phyloP scores from a whole-genome alignment of 2,888 invertebrate genomes.

The Lysandra bellargus region DNA sequence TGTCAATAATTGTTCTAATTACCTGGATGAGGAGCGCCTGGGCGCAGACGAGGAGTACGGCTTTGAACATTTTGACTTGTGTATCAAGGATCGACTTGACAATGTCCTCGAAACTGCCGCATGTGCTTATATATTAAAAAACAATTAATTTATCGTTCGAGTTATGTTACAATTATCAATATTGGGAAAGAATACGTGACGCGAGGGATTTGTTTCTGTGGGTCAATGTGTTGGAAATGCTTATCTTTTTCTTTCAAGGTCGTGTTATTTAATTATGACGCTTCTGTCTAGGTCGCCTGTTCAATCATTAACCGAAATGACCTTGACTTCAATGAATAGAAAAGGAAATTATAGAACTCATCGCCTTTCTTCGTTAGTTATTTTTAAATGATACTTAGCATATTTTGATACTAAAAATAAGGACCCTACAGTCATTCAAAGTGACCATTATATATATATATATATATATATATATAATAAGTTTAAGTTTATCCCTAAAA shows the following conservation, averaged over 20 bases:
- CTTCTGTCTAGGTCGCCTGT: background rate
- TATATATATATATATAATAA: no score
- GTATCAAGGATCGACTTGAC: slow-evolving; percentile 11
- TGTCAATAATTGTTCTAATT: background rate
- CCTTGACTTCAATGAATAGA: background rate
- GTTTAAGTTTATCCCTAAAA: no score
- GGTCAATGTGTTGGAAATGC: slow-evolving; percentile 21
- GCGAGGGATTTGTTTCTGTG: background rate
- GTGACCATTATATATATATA: no score
- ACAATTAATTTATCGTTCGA: slow-evolving; percentile 16
- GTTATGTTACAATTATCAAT: slow-evolving; percentile 13
- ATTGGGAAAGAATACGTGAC: slow-evolving; percentile 30
- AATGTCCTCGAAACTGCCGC: background rate
- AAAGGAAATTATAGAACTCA: background rate
- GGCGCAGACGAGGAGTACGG: slow-evolving; percentile 49
- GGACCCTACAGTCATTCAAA: no score
- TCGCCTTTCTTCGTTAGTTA: background rate
- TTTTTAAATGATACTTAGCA: background rate
- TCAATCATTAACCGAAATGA: background rate
- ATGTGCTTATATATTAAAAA: slow-evolving; percentile 28
- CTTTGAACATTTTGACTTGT: slow-evolving; percentile 46
- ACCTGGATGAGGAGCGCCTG: slow-evolving; percentile 46
- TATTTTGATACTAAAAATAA: no score
- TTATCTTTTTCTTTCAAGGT: slow-evolving; percentile 11
- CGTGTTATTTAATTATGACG: slow-evolving; percentile 15